Evolutionary conservation across 2,888 invertebrate genomes (phyloP).

Genomic region (Chloromyia formosa): DNA sequence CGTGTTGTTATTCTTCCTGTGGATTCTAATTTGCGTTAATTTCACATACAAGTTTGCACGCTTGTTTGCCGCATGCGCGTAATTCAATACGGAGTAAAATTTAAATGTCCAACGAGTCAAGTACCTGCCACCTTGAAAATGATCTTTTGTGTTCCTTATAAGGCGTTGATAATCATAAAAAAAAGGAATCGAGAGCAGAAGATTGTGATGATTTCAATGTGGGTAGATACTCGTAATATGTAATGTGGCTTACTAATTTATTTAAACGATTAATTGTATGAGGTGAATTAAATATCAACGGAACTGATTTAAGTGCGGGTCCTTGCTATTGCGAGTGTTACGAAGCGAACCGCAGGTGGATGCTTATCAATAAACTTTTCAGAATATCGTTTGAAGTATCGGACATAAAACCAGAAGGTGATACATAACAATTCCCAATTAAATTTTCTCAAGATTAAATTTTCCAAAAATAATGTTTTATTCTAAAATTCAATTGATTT

Average conservation of each 20-base stretch:
- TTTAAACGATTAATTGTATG: background rate
- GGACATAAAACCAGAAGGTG: too few relatives aligned
- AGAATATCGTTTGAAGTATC: too few relatives aligned
- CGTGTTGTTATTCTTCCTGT: conserved; percentile 23
- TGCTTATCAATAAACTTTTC: too few relatives aligned
- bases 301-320: too few relatives aligned
- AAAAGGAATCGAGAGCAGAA: background rate
- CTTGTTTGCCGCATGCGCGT: conserved; percentile 12
- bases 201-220: background rate
- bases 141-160: conserved; percentile 34
- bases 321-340: too few relatives aligned
- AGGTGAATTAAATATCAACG: too few relatives aligned
- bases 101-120: conserved; percentile 23
- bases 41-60: background rate
- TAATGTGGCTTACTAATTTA: conserved; percentile 22
- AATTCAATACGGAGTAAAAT: conserved; percentile 27
- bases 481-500: too few relatives aligned
- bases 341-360: too few relatives aligned
- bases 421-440: too few relatives aligned
- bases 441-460: too few relatives aligned
- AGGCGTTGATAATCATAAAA: conserved; percentile 3
- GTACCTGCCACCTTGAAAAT: conserved; percentile 29
- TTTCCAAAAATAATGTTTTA: too few relatives aligned
- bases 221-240: conserved; percentile 19
- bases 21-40: conserved; percentile 39